These are phyloP conservation scores for Trichomycterus rosablanca DNA, from an alignment of 2,113 vertebrate species.

Conservation along the genomic window DNA sequence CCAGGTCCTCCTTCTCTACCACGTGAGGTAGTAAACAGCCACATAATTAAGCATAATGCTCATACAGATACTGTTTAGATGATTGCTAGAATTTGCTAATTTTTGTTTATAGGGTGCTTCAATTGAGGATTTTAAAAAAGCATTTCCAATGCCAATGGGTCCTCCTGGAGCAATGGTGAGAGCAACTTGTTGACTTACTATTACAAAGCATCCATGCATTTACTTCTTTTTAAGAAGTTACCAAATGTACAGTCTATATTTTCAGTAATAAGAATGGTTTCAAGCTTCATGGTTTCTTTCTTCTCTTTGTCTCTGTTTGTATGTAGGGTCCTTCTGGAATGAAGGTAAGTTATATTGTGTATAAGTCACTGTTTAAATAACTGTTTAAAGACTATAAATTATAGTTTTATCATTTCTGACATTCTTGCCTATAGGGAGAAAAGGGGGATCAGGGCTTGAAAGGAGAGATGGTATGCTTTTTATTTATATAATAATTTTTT, in stretches of 20 bases:
- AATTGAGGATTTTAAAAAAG: conserved; percentile 60
- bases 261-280: conserved; percentile 32
- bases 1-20: conserved; percentile 64
- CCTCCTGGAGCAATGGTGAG: conserved; percentile 67
- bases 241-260: background rate
- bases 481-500: conserved; percentile 17
- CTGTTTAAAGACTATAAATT: background rate
- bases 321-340: conserved; percentile 63
- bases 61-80: background rate
- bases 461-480: conserved; percentile 60
- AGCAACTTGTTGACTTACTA: background rate
- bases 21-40: conserved; percentile 55
- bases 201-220: conserved; percentile 2
- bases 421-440: conserved; percentile 59
- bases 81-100: background rate
- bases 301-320: conserved; percentile 40
- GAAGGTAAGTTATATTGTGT: conserved; percentile 57
- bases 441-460: conserved; percentile 59
- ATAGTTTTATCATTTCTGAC: conserved; percentile 6
- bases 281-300: background rate
- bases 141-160: conserved; percentile 66
- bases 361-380: background rate
- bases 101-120: conserved; percentile 54
- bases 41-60: background rate
- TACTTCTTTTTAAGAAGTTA: background rate